These are phyloP conservation scores for Orthonevra nobilis DNA, from an alignment of 2,888 invertebrate genomes.

Conservation along the genomic window DNA sequence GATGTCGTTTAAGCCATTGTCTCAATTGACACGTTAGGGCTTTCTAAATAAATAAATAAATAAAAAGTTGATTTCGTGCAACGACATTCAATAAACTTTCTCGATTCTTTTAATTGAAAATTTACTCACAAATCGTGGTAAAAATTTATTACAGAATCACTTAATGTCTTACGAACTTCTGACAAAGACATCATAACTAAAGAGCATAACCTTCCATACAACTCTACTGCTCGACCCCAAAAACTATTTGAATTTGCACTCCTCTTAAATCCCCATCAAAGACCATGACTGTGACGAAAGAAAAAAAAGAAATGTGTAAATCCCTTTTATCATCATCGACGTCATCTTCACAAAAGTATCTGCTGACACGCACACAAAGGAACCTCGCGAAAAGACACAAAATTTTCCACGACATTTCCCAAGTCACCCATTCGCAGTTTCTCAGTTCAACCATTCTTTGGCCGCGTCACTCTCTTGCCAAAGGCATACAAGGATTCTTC, in stretches of 20 bases:
- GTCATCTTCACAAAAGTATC: background rate
- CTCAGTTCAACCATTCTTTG: too few relatives aligned
- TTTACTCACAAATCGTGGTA: too few relatives aligned
- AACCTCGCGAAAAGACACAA: background rate
- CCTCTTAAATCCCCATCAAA: background rate
- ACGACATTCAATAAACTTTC: too few relatives aligned
- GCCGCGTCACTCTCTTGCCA: slow-evolving; percentile 26
- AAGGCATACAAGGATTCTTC: slow-evolving; percentile 8
- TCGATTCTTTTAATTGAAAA: too few relatives aligned
- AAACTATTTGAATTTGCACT: slow-evolving; percentile 5
- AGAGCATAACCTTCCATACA: too few relatives aligned
- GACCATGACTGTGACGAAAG: slow-evolving; percentile 15
- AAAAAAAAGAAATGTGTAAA: slow-evolving; percentile 45
- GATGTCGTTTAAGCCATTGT: too few relatives aligned
- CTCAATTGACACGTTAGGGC: too few relatives aligned
- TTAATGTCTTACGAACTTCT: too few relatives aligned
- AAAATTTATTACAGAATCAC: too few relatives aligned
- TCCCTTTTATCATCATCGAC: slow-evolving; percentile 36
- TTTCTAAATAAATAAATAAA: too few relatives aligned
- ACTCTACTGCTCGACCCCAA: background rate
- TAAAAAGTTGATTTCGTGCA: too few relatives aligned
- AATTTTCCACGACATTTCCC: slow-evolving; percentile 12
- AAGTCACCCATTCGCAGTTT: slow-evolving; percentile 24
- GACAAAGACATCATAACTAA: too few relatives aligned
- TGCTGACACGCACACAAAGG: slow-evolving; percentile 5